Percentiles rank a stretch among this genome's conserved stretches.
These are phyloP conservation scores for Brachyhypopomus gauderio DNA, from an alignment of 2,113 vertebrate genomes.

Conservation along the genomic window DNA sequence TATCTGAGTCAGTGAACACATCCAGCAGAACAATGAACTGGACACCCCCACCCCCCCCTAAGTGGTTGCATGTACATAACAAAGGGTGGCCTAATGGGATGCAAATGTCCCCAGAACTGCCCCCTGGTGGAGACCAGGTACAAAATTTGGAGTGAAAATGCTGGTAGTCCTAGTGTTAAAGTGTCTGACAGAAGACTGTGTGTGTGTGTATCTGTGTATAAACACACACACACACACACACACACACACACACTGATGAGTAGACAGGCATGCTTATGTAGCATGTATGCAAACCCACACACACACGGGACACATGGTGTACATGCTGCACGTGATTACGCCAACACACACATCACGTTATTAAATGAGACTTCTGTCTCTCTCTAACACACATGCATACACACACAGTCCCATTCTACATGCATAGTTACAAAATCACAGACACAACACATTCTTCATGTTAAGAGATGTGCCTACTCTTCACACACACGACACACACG, in stretches of 20 bases:
- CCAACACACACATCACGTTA: conserved; percentile 18
- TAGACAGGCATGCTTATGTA: not conserved
- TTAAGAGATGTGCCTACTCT: conserved; percentile 1
- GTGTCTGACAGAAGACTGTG: conserved; percentile 51
- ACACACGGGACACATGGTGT: not conserved
- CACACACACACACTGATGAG: conserved; percentile 44
- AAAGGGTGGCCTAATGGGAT: no score
- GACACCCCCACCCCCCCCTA: no score
- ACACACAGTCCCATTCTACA: conserved; percentile 33
- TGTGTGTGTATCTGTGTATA: conserved; percentile 18
- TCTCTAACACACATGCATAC: conserved; percentile 27
- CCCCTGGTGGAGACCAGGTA: no score
- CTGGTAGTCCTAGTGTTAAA: no score
- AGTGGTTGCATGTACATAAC: no score
- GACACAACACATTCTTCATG: conserved; percentile 13
- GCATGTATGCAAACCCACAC: not conserved
- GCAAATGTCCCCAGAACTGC: no score
- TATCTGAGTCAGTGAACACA: no score
- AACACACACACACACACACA: conserved; percentile 42
- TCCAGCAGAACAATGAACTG: no score
- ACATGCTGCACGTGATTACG: conserved; percentile 13
- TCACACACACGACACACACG: conserved; percentile 24
- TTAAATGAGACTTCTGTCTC: conserved; percentile 4
- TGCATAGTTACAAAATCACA: conserved; percentile 23
- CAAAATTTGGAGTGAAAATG: no score